Conservation (phyloP, 1,140 invertebrate genomes). For the Melipona quadrifasciata region DNA sequence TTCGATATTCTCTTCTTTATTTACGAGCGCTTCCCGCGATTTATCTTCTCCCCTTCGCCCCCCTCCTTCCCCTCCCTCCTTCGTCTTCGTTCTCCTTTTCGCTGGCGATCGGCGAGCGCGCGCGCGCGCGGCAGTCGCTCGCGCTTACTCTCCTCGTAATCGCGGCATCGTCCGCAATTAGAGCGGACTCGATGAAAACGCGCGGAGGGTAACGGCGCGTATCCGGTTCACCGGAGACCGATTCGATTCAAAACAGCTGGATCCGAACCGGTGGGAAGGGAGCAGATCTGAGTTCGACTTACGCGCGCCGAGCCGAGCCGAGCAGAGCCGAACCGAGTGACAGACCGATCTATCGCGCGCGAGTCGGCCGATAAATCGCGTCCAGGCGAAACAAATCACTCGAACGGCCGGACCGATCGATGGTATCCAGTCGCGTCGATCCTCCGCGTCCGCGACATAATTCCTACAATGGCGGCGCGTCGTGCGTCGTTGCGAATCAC, state of each 20-base stretch:
- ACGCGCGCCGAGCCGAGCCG: constrained; percentile 16
- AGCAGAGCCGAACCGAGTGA: neutral
- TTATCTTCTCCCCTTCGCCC: constrained; percentile 70
- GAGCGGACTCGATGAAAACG: constrained; percentile 18
- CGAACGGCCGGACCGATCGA: constrained; percentile 53
- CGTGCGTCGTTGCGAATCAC: constrained; percentile 73
- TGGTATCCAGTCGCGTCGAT: constrained; percentile 63
- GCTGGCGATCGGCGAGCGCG: neutral
- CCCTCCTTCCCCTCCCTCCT: neutral
- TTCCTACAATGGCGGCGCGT: constrained; percentile 67
- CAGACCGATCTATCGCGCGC: constrained; percentile 65
- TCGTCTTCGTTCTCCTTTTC: neutral
- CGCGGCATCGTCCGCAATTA: constrained; percentile 41
- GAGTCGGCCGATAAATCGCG: constrained; percentile 71
- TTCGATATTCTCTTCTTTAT: constrained; percentile 79
- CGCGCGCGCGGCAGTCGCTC: neutral
- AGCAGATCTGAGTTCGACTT: constrained; percentile 2
- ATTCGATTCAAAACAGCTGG: constrained; percentile 6
- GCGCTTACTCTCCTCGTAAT: neutral
- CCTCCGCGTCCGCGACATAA: constrained; percentile 65
- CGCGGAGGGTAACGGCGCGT: neutral
- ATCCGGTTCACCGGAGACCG: neutral
- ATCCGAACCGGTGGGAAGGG: neutral
- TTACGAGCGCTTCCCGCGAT: constrained; percentile 76
- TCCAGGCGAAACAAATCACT: constrained; percentile 73